These are phyloP conservation scores for Trichogramma pretiosum DNA, from an alignment of 1,140 invertebrate genomes.

Conservation along the genomic window DNA sequence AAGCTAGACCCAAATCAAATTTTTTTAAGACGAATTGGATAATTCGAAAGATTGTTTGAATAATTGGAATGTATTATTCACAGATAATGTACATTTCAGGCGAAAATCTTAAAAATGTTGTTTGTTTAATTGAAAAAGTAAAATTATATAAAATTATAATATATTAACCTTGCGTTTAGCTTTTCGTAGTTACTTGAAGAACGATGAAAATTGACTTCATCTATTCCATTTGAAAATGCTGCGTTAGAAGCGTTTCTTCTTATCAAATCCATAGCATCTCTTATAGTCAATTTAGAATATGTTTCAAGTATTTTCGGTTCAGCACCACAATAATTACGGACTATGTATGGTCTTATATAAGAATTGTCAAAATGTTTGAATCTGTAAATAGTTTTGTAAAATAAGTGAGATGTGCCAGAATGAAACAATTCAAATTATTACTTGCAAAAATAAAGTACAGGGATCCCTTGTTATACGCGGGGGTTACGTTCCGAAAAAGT, in stretches of 20 bases:
- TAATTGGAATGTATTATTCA: too few species aligned
- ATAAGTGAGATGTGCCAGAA: too few species aligned
- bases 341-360: constrained; percentile 80
- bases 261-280: constrained; percentile 87
- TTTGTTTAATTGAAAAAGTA: not conserved
- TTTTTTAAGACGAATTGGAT: too few species aligned
- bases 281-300: constrained; percentile 86
- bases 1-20: too few species aligned
- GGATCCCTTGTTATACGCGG: too few species aligned
- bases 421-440: too few species aligned
- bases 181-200: constrained; percentile 71
- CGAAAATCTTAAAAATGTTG: not conserved
- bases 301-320: constrained; percentile 93
- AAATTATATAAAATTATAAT: not conserved
- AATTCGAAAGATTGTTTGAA: too few species aligned
- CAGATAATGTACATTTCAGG: not conserved
- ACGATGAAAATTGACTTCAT: too few species aligned
- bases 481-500: too few species aligned
- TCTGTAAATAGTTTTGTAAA: constrained; percentile 44
- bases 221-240: too few species aligned
- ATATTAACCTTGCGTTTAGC: constrained; percentile 72
- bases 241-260: constrained; percentile 69
- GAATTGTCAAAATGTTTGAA: constrained; percentile 92
- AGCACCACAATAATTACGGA: constrained; percentile 76
- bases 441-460: too few species aligned